Evolutionary conservation across 2,888 invertebrate genomes (phyloP), one percentile per base, ranked within the genome.

Genomic region (Dichetophora obliterata): DNA sequence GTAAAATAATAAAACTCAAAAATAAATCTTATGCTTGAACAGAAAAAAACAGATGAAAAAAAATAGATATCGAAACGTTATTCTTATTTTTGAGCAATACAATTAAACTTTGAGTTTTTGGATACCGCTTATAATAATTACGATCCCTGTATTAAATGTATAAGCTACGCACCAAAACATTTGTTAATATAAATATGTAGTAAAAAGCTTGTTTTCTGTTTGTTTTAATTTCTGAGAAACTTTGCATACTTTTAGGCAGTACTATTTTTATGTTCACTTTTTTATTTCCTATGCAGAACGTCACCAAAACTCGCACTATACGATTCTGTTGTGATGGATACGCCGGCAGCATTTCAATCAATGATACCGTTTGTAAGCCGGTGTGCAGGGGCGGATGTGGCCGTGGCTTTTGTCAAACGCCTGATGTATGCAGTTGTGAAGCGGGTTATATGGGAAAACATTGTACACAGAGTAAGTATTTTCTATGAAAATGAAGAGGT

Each of bases 261-360:
- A 22, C 14, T 11, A 43, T 11, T 43, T 43, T 43, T 43, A 11
- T 19, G 31, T 61, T 61, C 31, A 5, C 16, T 61, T 27, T 14
- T 65, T 48, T 68, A n/a, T 48, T 57, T 54, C n/a, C n/a, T n/a
- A n/a, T 54, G 27, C 89, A 95, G 95, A 92, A 92, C 76, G 92
- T 93, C 83, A 91, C 92, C 83, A 91, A 92, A 81, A 92, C 91
- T 8, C 92, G 92, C 70, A 92, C 91, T 43, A 92, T 95, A 31
- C 91, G 93, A 34, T 92, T 93, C 59, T 96, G 96, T 88, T 96
- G 96, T 85, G 91, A 93, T 75, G 95, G 95, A 48, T 96, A 93
- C 87, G 90, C 91, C 78, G 91, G 92, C 87, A 91, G 91, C 73
- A 84, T 86, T 5, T 85, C 87, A 63, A 84, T 85, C 19, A 89